These are phyloP conservation scores for Tangachromis dhanisi DNA, from an alignment of 2,113 vertebrate species.

Conservation along the genomic window DNA sequence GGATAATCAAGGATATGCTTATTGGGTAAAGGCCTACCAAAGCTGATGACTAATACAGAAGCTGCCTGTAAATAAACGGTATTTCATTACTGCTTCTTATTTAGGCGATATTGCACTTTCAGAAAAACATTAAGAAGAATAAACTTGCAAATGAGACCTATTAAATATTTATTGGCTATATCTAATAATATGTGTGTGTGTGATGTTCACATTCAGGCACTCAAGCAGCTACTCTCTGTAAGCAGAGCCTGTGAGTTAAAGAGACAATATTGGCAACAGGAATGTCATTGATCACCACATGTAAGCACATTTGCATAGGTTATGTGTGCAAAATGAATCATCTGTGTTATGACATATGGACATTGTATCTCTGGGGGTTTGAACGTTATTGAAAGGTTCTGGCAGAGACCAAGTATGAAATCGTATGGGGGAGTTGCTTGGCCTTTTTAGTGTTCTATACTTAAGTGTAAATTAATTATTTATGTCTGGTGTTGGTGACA, in stretches of 20 bases:
- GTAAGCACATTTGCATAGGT: neutral
- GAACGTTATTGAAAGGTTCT: neutral
- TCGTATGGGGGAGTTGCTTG: rapidly evolving
- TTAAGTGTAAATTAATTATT: neutral
- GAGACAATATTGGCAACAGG: neutral
- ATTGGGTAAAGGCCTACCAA: neutral
- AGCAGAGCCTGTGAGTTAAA: neutral
- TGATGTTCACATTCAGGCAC: neutral
- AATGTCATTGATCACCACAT: neutral
- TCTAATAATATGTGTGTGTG: neutral
- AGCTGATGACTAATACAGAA: neutral
- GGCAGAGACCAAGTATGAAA: neutral
- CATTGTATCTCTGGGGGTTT: neutral
- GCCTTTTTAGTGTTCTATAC: neutral
- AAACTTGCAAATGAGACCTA: neutral
- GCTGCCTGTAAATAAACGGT: neutral
- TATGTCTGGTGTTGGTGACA: neutral
- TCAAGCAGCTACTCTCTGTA: neutral
- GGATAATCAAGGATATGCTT: neutral
- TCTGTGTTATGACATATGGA: neutral
- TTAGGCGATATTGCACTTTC: neutral
- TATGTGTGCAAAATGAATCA: neutral
- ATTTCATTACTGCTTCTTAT: neutral
- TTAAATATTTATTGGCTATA: neutral
- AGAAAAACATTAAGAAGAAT: neutral